phyloP scores from a whole-genome alignment of 2,113 vertebrate genomes.

The Antigone vipio region DNA sequence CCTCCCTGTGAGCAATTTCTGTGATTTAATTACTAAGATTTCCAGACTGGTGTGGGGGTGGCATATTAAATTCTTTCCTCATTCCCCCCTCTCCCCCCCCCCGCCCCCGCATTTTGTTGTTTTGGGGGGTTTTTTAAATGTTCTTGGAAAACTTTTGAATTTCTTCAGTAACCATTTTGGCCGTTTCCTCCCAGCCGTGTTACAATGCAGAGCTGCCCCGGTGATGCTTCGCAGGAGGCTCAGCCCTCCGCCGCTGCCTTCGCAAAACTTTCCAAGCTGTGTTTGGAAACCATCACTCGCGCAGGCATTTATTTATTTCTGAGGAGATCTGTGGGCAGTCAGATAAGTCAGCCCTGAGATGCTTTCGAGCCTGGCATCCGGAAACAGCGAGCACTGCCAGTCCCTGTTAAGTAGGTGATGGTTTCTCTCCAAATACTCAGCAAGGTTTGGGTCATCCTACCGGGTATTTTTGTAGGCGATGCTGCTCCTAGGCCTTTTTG shows the following conservation, averaged over 20 bases:
- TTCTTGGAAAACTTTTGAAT: background rate
- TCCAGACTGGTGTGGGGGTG: background rate
- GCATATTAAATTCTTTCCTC: background rate
- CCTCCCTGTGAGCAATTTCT: slow-evolving; percentile 34
- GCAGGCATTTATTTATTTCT: background rate
- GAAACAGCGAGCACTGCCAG: background rate
- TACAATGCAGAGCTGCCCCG: background rate
- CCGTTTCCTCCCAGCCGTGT: background rate
- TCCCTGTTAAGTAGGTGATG: background rate
- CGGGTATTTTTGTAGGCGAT: background rate
- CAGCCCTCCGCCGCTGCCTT: background rate
- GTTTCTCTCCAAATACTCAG: background rate
- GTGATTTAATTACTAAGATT: slow-evolving; percentile 34
- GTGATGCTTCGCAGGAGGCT: background rate
- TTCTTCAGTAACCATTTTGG: background rate
- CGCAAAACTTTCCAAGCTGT: background rate
- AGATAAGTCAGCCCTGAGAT: background rate
- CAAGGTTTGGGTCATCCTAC: background rate
- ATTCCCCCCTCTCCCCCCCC: background rate
- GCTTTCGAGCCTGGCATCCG: background rate
- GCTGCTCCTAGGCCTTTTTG: background rate
- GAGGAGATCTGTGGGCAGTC: background rate
- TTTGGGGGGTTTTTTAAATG: background rate
- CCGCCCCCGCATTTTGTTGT: too few species aligned
- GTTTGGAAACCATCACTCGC: background rate